Percentiles rank a stretch among this genome's conserved stretches.
These are phyloP conservation scores for Progne subis DNA, from an alignment of 2,113 vertebrate genomes.

Conservation along the genomic window DNA sequence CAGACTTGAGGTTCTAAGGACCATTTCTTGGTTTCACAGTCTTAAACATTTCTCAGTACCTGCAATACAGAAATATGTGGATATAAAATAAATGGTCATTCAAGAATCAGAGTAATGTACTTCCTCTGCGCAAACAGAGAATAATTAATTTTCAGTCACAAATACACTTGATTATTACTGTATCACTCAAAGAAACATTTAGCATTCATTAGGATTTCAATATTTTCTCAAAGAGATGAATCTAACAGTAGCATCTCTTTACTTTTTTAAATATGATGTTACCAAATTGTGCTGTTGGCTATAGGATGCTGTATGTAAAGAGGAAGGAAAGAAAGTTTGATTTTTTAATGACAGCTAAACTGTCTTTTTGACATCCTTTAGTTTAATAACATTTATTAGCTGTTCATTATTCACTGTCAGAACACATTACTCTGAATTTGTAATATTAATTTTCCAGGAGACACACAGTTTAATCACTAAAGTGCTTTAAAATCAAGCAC, in stretches of 20 bases:
- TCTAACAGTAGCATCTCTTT: slow-evolving; percentile 17
- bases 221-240: slow-evolving; percentile 37
- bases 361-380: slow-evolving; percentile 17
- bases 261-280: slow-evolving; percentile 20
- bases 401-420: slow-evolving; percentile 29
- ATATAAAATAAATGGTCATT: slow-evolving; percentile 45
- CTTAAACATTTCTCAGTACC: background rate
- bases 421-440: background rate
- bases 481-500: background rate
- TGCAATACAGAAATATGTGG: background rate
- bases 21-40: background rate
- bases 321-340: slow-evolving; percentile 16
- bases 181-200: slow-evolving; percentile 50
- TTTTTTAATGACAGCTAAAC: slow-evolving; percentile 54
- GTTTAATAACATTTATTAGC: slow-evolving; percentile 43
- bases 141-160: slow-evolving; percentile 58
- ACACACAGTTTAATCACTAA: background rate
- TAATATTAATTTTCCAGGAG: background rate
- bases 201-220: slow-evolving; percentile 53
- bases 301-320: background rate
- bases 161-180: slow-evolving; percentile 58
- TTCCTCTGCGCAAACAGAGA: slow-evolving; percentile 26
- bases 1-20: background rate
- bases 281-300: slow-evolving; percentile 4
- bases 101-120: slow-evolving; percentile 34